phyloP scores from a whole-genome alignment of 2,113 vertebrate genomes.

The Paradisaea rubra region DNA sequence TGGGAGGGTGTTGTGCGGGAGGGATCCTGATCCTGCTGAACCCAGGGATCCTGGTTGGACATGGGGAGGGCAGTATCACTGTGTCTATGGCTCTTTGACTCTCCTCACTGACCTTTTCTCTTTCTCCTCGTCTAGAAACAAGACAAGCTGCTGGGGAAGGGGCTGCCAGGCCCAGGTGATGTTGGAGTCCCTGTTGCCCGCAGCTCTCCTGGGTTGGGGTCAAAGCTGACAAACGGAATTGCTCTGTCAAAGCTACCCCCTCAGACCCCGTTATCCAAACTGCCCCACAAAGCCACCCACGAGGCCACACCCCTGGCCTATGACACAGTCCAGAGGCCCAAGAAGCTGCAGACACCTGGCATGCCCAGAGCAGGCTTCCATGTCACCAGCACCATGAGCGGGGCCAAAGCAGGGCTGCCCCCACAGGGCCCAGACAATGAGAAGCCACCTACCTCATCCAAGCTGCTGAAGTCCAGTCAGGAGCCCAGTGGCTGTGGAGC shows the following conservation, averaged over 20 bases:
- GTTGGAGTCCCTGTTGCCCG: constrained; percentile 71
- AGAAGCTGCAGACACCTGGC: constrained; percentile 62
- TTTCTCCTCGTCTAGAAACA: constrained; percentile 21
- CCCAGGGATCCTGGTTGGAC: neutral
- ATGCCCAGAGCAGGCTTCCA: neutral
- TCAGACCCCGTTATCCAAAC: constrained; percentile 58
- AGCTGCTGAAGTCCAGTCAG: constrained; percentile 63
- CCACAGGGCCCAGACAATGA: constrained; percentile 64
- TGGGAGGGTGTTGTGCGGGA: neutral
- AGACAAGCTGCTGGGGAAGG: constrained; percentile 58
- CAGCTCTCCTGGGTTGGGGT: neutral
- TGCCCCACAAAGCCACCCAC: constrained; percentile 30
- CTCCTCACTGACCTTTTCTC: neutral
- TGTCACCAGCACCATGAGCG: neutral
- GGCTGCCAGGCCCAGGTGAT: constrained; percentile 72
- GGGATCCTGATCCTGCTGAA: neutral
- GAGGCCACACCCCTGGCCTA: constrained; percentile 53
- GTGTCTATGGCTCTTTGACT: neutral
- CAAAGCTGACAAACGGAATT: constrained; percentile 44
- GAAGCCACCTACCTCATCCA: constrained; percentile 77
- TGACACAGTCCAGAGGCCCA: constrained; percentile 74
- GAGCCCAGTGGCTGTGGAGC: neutral
- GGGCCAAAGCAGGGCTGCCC: constrained; percentile 19
- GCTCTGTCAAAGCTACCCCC: neutral
- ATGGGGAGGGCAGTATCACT: neutral